Evolutionary conservation across 2,797 vertebrate species (phyloP).

Genomic region (Pangasius mekongensis): DNA sequence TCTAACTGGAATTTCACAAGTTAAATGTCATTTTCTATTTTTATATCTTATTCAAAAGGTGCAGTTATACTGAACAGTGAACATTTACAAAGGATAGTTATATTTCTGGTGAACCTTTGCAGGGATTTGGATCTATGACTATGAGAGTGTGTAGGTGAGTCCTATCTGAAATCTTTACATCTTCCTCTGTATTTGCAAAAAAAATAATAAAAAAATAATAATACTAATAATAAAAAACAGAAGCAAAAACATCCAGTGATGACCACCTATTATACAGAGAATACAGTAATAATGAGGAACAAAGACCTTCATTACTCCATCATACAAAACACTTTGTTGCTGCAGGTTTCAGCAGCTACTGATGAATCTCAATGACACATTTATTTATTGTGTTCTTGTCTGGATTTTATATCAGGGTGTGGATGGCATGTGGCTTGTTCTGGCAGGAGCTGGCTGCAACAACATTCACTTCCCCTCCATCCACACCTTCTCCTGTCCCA

Average conservation of each 20-base stretch:
- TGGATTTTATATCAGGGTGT: slow-evolving; percentile 22
- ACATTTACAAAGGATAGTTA: neutral
- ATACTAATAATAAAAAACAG: too few species aligned
- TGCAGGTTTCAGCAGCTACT: neutral
- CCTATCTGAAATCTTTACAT: neutral
- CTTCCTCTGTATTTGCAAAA: neutral
- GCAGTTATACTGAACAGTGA: neutral
- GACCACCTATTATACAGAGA: neutral
- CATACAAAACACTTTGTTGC: neutral
- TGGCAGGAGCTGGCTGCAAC: slow-evolving; percentile 43
- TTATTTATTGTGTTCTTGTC: slow-evolving; percentile 23
- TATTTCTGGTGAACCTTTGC: neutral
- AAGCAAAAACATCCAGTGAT: neutral
- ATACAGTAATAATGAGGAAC: neutral
- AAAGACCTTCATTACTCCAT: neutral
- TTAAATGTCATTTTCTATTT: slow-evolving; percentile 4
- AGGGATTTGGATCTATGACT: neutral
- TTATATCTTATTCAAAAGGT: neutral
- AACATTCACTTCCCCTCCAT: slow-evolving; percentile 33
- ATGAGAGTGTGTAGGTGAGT: neutral
- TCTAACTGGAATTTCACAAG: neutral
- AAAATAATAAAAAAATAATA: too few species aligned
- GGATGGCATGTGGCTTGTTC: slow-evolving; percentile 9
- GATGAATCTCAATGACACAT: slow-evolving; percentile 2
- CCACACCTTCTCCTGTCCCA: slow-evolving; percentile 41